Base-by-base conservation (phyloP, 1,140 invertebrate species). In the Drosophila sturtevanti region DNA sequence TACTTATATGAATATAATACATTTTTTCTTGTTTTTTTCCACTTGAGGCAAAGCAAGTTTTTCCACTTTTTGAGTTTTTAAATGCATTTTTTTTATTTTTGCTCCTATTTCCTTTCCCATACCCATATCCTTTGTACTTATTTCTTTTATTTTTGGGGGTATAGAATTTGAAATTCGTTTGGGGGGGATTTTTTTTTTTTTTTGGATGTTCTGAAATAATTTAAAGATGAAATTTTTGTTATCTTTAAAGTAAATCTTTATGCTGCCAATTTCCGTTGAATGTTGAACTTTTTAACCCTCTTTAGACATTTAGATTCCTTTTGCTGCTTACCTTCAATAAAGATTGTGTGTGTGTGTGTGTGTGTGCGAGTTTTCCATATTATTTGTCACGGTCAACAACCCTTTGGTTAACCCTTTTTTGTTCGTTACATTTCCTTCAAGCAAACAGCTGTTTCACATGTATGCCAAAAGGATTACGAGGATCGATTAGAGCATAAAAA, bases 41-140 rank as follows among this genome's bases (percentile, higher is more conserved):
- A 76, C 70, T 86, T 38, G 22, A 55, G 72, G 76, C 72, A 78
- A 75, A 63, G 35, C 66, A 70, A 86, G 71, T 86, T 86, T 78
- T 86, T 69, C 24, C 65, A 70, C 82, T 81, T 70, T 79, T 72
- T 64, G 52, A 70, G 82, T 76, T 87, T 75, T 78, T 60, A 70
- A 75, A 72, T 71, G 37, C 65, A 41, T 69, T 69, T 68, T 69
- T 67, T 68, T 54, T 65, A 10, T 63, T 59, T 52, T 37, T 41
- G 37, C 31, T 48, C 16, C 37, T 52, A 9, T 12, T n/a, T 14
- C 2, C 54, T 62, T 64, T 44, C 37, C 54, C n/a, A n/a, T n/a
- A n/a, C n/a, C n/a, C n/a, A n/a, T n/a, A n/a, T n/a, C n/a, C n/a
- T n/a, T n/a, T n/a, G n/a, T 35, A 38, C 16, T 31, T 52, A 9